Base-by-base conservation (phyloP, 2,888 invertebrate species). In the Pseudococcus viburni region DNA sequence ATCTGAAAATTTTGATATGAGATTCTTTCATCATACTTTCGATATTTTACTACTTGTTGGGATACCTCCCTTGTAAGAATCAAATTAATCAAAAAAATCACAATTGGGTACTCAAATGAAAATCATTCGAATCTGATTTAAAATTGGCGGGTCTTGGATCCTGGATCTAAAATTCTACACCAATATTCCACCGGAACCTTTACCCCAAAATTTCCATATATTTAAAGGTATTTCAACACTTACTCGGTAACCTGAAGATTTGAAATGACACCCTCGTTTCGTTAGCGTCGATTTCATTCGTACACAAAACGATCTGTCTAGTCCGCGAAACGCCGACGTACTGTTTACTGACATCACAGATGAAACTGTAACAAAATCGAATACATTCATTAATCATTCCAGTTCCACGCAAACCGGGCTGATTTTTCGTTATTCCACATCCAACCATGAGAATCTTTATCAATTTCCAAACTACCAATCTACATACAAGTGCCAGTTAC, bases 231-330 rank as follows among this genome's bases (percentile, higher is more conserved):
- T 33, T 3, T 33, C 26, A 33, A 33, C 26, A 33, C 26, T 95
- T 93, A 98, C 98, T 94, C 98, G 94, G 92, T 97, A 98, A 92
- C 98, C 98, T 90, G 97, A 98, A 64, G 97, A 97, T 92, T 98
- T 98, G 92, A 98, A 98, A 92, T 98, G 98, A 92, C 98, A 99
- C 89, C 99, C 99, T 91, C 99, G 93, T 93, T 99, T 99, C 85
- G 99, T 98, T 89, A 99, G 93, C 0, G 99, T 99, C 88, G 99
- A 99, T 92, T 99, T 99, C 98, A 99, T 99, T 90, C 99, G 94
- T 85, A 99, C 94, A 92, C 98, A 99, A 92, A 98, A 98, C 77
- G 97, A 96, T 91, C 98, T 93, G 91, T 98, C 97, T 92, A 96
- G 94, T 64, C 97, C 97, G 91, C 96, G 95, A 92, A 95, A 97